Base-by-base conservation (phyloP, 2,888 invertebrate genomes). In the Tachystola acroxantha region DNA sequence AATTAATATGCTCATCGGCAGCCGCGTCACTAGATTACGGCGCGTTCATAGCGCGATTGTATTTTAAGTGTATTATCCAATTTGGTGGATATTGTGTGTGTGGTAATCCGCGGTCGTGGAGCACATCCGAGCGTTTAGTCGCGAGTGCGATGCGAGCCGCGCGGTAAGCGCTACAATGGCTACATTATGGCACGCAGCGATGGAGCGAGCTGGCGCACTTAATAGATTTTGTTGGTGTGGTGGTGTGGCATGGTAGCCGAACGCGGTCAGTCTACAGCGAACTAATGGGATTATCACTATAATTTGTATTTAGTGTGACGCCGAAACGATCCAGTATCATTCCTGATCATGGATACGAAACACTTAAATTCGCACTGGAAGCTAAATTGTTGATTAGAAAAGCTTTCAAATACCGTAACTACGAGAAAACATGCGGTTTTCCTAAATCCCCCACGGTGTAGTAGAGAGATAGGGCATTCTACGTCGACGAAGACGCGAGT, bases 41-140 rank as follows among this genome's bases (percentile, higher is more conserved):
- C 71, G 77, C 82, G 77, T 84, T 81, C 75, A 80, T 74, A 69
- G 75, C 78, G 74, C 88, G 86, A 87, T 86, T 85, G 88, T 89
- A 86, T 89, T 89, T 89, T 89, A 89, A 89, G 89, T 88, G 89
- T 89, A 89, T 89, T 89, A 89, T 89, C 89, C 89, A 89, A 89
- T 89, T 88, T 87, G 85, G 77, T 73, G 75, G 87, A 81, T 88
- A 88, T 88, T 86, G 88, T 88, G 85, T 86, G 87, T 85, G 80
- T 64, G 74, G 72, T 84, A 82, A 85, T 84, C 81, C 75, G 73
- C 66, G 73, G 68, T 63, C 63, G 75, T 67, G 62, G 68, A 64
- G 66, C 71, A 68, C 67, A 71, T 56, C 62, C 67, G 63, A 62
- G 53, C 67, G 76, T 69, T 77, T 70, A 75, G 72, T 60, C 70